Evolutionary conservation across 2,888 invertebrate genomes (phyloP), one percentile per base, ranked within the genome.

Genomic region (Micropterix aruncella): DNA sequence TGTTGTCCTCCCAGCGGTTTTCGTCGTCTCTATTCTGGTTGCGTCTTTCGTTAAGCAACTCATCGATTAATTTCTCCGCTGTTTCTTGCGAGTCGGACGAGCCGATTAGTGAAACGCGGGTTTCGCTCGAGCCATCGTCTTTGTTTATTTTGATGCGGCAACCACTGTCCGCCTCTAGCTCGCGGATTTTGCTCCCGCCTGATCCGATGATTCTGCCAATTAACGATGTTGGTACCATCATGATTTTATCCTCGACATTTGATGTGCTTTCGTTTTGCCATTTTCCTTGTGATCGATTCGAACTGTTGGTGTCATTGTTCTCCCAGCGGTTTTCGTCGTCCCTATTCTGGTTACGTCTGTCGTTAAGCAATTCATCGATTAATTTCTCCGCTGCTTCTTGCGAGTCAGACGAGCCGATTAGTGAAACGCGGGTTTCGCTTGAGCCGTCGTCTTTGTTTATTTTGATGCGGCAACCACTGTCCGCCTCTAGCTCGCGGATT

Each of bases 161-260:
- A 3, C 80, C 77, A 44, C 81, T 82, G 55, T 80, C 75, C 47
- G 68, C 74, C 59, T 88, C 75, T 0, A 95, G 64, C 50, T 91
- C 87, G 51, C 77, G 78, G 50, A 95, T 92, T 64, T 87, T 90
- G 1, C 76, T 73, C 1, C 95, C 94, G n/a, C 83, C 85, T 56
- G 77, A 80, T 2, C 94, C 93, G 48, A 81, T 81, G 40, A 78
- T 66, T 41, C 70, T 65, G 0, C 77, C 77, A 5, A 77, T 70
- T 57, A 63, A 65, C 44, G 57, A 53, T 1, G 66, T 62, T 17
- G 65, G 62, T 37, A 69, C 61, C 5, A 53, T 54, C 39, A 68
- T 65, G 12, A 12, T 27, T 12, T 27, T 27, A 12, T 12, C 12
- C 27, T 27, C 27, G 12, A 27, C 5, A 27, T 5, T 12, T 12